Base-by-base conservation (phyloP, 1,140 invertebrate genomes). In the Argopecten irradians region DNA sequence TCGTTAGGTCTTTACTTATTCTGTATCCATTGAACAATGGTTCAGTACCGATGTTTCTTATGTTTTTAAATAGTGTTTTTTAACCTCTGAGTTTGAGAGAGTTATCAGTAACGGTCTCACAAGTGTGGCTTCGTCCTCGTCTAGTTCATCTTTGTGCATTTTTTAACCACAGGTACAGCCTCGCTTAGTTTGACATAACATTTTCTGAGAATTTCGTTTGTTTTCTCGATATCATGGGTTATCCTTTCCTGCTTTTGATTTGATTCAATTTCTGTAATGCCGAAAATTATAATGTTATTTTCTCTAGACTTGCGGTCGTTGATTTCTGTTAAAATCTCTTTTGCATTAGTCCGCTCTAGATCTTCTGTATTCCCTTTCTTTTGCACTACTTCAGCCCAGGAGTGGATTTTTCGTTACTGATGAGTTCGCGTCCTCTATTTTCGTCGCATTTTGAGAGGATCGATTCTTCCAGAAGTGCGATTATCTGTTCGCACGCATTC, bases 291-390 rank as follows among this genome's bases (percentile, higher is more conserved):
- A n/a, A 83, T 7, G 46, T 87, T 87, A 2, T 87, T 87, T 28
- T 87, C 28, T 55, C 86, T 87, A 39, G 86, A 36, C 39, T 87
- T 82, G 33, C 86, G n/a, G 32, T 83, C 34, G 36, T 87, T 87
- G 0, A 87, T 82, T n/a, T 83, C 86, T 34, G 32, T 16, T 35
- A 87, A 39, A 8, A 87, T 36, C 0, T 11, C 22, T 39, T 71
- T 82, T 0, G 32, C 71, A 39, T 22, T 13, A 28, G 33, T 39
- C 19, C 34, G 33, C 39, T 86, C 41, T 33, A n/a, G n/a, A n/a
- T n/a, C 11, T 11, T 16, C 11, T 71, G 55, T n/a, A 28, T 71
- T 71, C 28, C 7, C 55, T 5, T 71, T 71, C 19, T 71, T 71
- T 28, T 71, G 14, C 22, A 71, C 55, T 71, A 71, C 55, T 71